phyloP scores from a whole-genome alignment of 2,113 vertebrate genomes.

The Xiphophorus hellerii region DNA sequence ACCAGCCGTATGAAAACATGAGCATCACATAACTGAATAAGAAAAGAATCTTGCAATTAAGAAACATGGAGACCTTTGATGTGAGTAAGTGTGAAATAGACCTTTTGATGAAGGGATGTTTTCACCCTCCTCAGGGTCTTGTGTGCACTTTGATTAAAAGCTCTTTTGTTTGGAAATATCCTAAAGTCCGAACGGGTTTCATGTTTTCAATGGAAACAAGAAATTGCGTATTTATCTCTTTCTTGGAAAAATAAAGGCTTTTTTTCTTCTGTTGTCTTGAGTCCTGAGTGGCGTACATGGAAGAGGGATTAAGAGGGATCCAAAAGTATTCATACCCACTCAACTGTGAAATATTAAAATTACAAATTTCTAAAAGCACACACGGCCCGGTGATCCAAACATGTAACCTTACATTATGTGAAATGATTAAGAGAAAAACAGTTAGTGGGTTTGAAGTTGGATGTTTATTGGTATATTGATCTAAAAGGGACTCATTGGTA shows the following conservation, averaged over 20 bases:
- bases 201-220: slow-evolving; percentile 57
- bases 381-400: too few species aligned
- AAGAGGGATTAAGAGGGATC: background rate
- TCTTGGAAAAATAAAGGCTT: slow-evolving; percentile 22
- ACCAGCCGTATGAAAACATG: slow-evolving; percentile 68
- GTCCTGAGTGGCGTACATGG: background rate
- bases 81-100: slow-evolving; percentile 73
- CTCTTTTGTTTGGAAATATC: slow-evolving; percentile 73
- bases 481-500: background rate
- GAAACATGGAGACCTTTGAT: slow-evolving; percentile 73
- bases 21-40: slow-evolving; percentile 71
- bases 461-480: background rate
- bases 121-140: slow-evolving; percentile 68
- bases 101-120: slow-evolving; percentile 73
- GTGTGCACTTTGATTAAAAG: slow-evolving; percentile 74
- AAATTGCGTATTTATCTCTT: slow-evolving; percentile 37
- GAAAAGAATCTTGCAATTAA: slow-evolving; percentile 75
- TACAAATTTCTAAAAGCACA: background rate
- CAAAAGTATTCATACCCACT: background rate
- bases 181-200: slow-evolving; percentile 71
- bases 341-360: background rate
- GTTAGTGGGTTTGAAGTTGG: background rate
- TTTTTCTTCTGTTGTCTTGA: slow-evolving; percentile 12
- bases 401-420: background rate
- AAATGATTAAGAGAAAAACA: background rate